These are phyloP conservation scores for Rattus norvegicus DNA, from an alignment of 2,113 vertebrate genomes.

Conservation along the genomic window DNA sequence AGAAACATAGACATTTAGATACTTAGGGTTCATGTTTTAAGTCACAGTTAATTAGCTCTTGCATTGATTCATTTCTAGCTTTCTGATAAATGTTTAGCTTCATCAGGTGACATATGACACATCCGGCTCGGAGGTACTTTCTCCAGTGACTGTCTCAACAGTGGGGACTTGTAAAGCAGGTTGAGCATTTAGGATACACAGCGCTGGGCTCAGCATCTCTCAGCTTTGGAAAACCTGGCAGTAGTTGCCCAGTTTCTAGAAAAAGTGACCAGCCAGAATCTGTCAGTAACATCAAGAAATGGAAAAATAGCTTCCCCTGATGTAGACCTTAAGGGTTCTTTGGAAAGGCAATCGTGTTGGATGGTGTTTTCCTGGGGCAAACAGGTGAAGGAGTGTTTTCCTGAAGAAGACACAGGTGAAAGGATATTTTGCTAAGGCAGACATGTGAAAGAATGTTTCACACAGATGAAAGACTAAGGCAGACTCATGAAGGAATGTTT, in stretches of 20 bases:
- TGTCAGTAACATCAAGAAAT: constrained; percentile 49
- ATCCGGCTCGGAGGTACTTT: not conserved
- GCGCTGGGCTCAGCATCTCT: not conserved
- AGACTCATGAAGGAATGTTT: too few relatives aligned
- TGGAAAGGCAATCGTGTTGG: too few relatives aligned
- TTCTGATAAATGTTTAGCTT: not conserved
- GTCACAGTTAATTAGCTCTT: not conserved
- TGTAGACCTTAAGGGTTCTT: too few relatives aligned
- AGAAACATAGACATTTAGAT: not conserved
- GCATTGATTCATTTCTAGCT: not conserved
- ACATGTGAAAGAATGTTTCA: too few relatives aligned
- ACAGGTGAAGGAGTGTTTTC: too few relatives aligned
- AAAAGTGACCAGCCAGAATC: constrained; percentile 46
- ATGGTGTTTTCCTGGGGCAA: too few relatives aligned
- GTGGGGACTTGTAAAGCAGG: not conserved
- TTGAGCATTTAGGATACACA: not conserved
- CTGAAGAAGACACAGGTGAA: too few relatives aligned
- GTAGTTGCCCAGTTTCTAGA: constrained; percentile 6
- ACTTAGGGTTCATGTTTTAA: not conserved
- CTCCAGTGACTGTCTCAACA: not conserved
- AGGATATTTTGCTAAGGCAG: too few relatives aligned
- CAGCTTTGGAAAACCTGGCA: not conserved
- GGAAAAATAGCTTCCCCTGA: constrained; percentile 21
- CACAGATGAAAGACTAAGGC: too few relatives aligned
- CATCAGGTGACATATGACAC: not conserved